Evolutionary conservation across 1,140 invertebrate genomes (phyloP), one percentile per base, ranked within the genome.

Genomic region (Drosophila mojavensis): DNA sequence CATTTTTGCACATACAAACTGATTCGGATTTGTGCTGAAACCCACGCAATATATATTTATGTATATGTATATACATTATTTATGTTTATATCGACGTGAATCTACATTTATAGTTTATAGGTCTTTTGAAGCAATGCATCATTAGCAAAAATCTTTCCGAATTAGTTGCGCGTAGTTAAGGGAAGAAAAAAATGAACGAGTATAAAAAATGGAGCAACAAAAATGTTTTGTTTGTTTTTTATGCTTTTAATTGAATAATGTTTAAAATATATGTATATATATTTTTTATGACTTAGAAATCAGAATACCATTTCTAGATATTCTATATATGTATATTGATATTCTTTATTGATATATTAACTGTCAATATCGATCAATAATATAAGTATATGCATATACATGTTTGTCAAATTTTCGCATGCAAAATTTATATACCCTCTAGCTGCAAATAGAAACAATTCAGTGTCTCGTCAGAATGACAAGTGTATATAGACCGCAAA

Each of bases 161-260:
- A 82, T 88, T 81, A 69, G 82, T 39, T 78, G 60, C 75, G 83
- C 79, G 71, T 78, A 55, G 56, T 61, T 73, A 56, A 5, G 26
- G 36, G 26, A 56, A 20, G 13, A 39, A 1, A 17, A 47, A 50
- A 5, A 5, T 17, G 43, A 17, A 17, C 17, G 17, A 17, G 17
- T 17, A 17, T 17, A 17, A 1, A 17, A 17, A 5, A 5, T 17
- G 43, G 7, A n/a, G 6, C n/a, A 17, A 17, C 7, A 15, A 47
- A 47, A 1, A 17, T 17, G 0, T 17, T 4, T 17, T 47, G 20
- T 15, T 47, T 30, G 5, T 30, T 20, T 47, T 3, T 15, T 10
- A 11, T n/a, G 39, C 17, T 0, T 17, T 17, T 17, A 17, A n/a
- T n/a, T n/a, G n/a, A n/a, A n/a, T n/a, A n/a, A 17, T 17, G 17